Evolutionary conservation across 2,888 invertebrate species (phyloP), one percentile per base, ranked within the genome.

Genomic region (Zaprionus obscuricornis): DNA sequence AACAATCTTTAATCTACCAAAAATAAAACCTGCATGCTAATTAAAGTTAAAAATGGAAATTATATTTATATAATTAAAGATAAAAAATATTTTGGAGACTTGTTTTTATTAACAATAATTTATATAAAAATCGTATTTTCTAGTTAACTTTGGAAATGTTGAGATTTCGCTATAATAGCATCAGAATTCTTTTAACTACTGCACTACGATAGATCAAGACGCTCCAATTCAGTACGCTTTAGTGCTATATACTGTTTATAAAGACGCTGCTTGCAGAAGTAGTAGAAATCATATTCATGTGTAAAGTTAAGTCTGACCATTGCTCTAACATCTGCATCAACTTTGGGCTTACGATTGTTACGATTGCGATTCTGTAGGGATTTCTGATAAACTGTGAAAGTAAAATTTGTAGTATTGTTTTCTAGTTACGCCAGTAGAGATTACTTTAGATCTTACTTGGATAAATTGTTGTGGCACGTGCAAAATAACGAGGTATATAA

Each of bases 211-310:
- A 24, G 36, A 16, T 47, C 1, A 0, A 55, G 18, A 14, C 16
- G 45, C 3, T 78, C 59, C 39, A 74, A 18, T 16, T 75, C 59
- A 1, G 34, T 37, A 1, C 75, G 63, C 6, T 70, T 85, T 0
- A 88, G 52, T 0, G 89, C 88, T 45, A 89, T 66, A 42, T 86
- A 89, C 51, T 97, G 97, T 86, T 93, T 92, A 84, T 96, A 94
- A 2, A 97, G 92, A 74, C 96, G 92, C 87, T 97, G 96, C 71
- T 94, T 94, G 89, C 96, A 96, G 88, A 97, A 97, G 85, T 96
- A 94, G 88, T 97, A 97, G 89, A 97, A 96, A 75, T 97, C 96
- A 8, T 96, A 95, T 91, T 97, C 97, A 43, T 94, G 92, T 0
- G 96, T 96, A 89, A 97, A 96, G 89, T 97, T 97, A 27, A 92